These are phyloP conservation scores for Latrodectus geometricus DNA, from an alignment of 1,140 invertebrate genomes.

Conservation along the genomic window DNA sequence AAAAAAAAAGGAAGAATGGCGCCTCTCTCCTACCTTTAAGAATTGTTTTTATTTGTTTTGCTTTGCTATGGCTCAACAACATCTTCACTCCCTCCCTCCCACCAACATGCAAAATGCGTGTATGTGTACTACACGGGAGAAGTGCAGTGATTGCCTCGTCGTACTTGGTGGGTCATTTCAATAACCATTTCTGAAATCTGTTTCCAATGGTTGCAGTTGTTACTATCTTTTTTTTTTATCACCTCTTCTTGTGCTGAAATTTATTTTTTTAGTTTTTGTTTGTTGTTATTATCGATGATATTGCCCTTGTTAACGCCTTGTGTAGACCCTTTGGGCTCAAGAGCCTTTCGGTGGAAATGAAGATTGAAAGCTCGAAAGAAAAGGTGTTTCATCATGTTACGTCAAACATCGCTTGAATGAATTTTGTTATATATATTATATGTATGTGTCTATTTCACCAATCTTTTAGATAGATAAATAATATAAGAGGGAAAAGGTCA, in stretches of 20 bases:
- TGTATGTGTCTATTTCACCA: too few species aligned
- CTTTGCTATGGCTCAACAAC: not conserved
- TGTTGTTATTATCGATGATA: not conserved
- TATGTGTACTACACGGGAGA: too few species aligned
- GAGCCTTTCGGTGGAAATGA: too few species aligned
- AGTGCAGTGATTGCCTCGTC: constrained; percentile 19
- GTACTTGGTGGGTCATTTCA: constrained; percentile 52
- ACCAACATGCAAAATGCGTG: too few species aligned
- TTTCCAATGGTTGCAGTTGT: constrained; percentile 36
- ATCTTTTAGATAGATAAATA: too few species aligned
- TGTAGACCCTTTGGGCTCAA: not conserved
- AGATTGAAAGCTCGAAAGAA: too few species aligned
- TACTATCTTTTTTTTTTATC: not conserved
- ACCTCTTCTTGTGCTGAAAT: not conserved
- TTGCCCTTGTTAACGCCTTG: not conserved
- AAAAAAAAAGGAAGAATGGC: not conserved
- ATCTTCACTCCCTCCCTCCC: too few species aligned
- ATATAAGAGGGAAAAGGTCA: too few species aligned
- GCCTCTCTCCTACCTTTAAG: not conserved
- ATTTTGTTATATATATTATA: too few species aligned
- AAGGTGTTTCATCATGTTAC: too few species aligned
- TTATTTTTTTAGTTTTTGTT: not conserved
- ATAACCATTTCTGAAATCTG: constrained; percentile 61
- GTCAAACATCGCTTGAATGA: too few species aligned
- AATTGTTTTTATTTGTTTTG: not conserved